phyloP scores from a whole-genome alignment of 2,113 vertebrate genomes.

The Hucho hucho region DNA sequence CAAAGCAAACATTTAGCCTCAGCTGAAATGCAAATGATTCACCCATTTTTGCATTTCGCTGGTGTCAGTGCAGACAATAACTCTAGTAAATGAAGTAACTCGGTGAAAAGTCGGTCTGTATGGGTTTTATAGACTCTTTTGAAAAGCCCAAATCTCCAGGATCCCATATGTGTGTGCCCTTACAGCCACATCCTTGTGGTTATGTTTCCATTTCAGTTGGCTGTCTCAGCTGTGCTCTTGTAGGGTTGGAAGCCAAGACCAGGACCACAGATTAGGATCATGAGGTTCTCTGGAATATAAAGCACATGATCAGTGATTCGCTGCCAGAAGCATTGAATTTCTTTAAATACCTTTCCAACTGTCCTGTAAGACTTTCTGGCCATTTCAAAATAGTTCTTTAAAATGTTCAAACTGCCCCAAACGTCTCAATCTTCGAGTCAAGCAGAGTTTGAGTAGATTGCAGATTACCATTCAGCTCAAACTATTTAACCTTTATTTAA shows the following conservation, averaged over 20 bases:
- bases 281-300: background rate
- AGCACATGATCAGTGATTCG: conserved; percentile 9
- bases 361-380: background rate
- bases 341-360: background rate
- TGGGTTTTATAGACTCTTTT: too few relatives aligned
- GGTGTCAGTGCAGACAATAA: conserved; percentile 20
- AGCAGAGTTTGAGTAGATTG: background rate
- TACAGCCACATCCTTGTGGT: too few relatives aligned
- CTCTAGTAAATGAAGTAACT: background rate
- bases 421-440: background rate
- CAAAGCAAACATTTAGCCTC: background rate
- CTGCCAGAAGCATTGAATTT: background rate
- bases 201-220: too few relatives aligned
- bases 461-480: too few relatives aligned
- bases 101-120: too few relatives aligned
- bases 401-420: background rate
- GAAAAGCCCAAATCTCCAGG: too few relatives aligned
- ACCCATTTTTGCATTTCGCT: background rate
- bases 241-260: too few relatives aligned
- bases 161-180: too few relatives aligned
- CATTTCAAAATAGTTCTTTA: background rate
- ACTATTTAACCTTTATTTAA: too few relatives aligned
- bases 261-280: background rate
- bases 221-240: too few relatives aligned
- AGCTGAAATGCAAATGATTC: too few relatives aligned